Evolutionary conservation across 2,888 invertebrate species (phyloP), one percentile per base, ranked within the genome.

Genomic region (Prosopocoilus inquinatus): DNA sequence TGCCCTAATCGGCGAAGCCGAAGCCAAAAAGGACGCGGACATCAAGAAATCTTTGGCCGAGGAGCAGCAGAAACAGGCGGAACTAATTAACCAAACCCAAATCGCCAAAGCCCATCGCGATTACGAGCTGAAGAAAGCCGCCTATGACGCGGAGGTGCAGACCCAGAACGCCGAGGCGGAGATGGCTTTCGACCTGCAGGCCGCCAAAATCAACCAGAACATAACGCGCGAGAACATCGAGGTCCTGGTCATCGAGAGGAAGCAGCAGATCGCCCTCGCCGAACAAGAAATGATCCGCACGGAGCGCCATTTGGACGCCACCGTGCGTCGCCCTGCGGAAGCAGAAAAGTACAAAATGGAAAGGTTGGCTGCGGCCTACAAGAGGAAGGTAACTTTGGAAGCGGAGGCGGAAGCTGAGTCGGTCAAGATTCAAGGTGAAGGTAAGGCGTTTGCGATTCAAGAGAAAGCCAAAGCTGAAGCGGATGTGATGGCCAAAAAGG

Each of bases 71-170:
- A 92, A 94, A 92, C 93, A 93, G 0, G 82, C 94, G 1, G 84
- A 91, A 62, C 92, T 91, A 74, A 79, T 90, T 9, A 96, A 96
- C 76, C 94, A 96, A 71, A 93, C 93, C 1, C 94, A 95, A 75
- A 94, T 96, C 57, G 94, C 95, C 1, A 94, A 95, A 76, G 92
- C 95, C 0, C 92, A 94, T 75, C 81, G 95, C 61, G 94, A 96
- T 76, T 96, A 94, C 72, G 94, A 95, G 76, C 78, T 96, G 55
- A 95, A 96, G 75, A 94, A 96, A 74, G 95, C 95, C 1, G 89
- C 90, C 2, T 96, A 95, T 71, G 95, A 96, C 73, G 88, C 90
- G 63, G 95, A 96, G 82, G 94, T 96, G 39, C 91, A 94, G 75
- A 93, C 94, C 2, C 88, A 81, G 64, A 89, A 91, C 86, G 93